A percentile compares a stretch with the other conserved stretches of the same genome.
phyloP scores from a whole-genome alignment of 2,888 invertebrate genomes.

The Meghimatium bilineatum region DNA sequence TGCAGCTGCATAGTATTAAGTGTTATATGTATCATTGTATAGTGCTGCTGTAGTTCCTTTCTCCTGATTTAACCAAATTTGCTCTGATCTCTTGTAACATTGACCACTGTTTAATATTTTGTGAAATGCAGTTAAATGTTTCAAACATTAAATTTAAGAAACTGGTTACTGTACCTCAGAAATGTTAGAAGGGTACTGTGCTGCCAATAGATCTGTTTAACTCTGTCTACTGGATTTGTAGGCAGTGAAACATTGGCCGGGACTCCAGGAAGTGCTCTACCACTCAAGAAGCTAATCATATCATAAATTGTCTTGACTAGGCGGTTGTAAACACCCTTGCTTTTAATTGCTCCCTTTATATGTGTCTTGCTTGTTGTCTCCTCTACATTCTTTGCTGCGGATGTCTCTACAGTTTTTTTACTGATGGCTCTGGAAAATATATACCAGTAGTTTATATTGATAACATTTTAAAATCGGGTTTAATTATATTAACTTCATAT shows the following conservation, averaged over 20 bases:
- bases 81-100: too few species aligned
- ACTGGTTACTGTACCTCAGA: slow-evolving; percentile 65
- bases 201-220: slow-evolving; percentile 77
- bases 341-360: slow-evolving; percentile 6
- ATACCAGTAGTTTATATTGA: background rate
- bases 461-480: too few species aligned
- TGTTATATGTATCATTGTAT: too few species aligned
- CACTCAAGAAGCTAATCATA: slow-evolving; percentile 75
- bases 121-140: too few species aligned
- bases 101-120: too few species aligned
- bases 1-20: too few species aligned
- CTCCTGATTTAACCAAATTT: too few species aligned
- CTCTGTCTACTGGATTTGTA: slow-evolving; percentile 71
- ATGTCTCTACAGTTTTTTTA: slow-evolving; percentile 59
- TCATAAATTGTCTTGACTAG: slow-evolving; percentile 76
- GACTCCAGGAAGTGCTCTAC: slow-evolving; percentile 74
- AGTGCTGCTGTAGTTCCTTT: too few species aligned
- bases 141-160: background rate
- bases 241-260: slow-evolving; percentile 74
- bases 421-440: slow-evolving; percentile 56
- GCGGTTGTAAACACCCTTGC: slow-evolving; percentile 39
- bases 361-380: slow-evolving; percentile 21
- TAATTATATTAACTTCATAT: too few species aligned
- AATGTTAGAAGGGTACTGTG: slow-evolving; percentile 77
- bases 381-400: slow-evolving; percentile 49